A percentile compares a stretch with the other conserved stretches of the same genome.
Evolutionary conservation across 1,140 invertebrate species (phyloP).

Genomic region (Mercenaria mercenaria): DNA sequence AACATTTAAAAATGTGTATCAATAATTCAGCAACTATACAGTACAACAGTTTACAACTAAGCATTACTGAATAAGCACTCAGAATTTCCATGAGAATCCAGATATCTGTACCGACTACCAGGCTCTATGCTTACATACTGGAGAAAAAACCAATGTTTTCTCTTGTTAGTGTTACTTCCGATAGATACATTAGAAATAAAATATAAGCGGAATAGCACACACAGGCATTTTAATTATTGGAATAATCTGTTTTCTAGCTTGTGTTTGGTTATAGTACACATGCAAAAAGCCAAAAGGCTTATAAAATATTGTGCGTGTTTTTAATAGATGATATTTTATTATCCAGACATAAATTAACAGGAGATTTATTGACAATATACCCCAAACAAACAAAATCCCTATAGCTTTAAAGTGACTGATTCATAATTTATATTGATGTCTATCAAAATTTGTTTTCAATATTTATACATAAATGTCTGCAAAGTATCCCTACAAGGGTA

Average conservation of each 20-base stretch:
- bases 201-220: constrained; percentile 6
- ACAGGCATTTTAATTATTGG: constrained; percentile 33
- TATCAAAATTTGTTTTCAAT: too few relatives aligned
- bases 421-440: too few relatives aligned
- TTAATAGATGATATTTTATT: too few relatives aligned
- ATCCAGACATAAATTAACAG: too few relatives aligned
- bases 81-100: background rate
- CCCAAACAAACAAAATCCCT: too few relatives aligned
- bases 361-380: too few relatives aligned
- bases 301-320: background rate
- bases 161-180: background rate
- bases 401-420: too few relatives aligned
- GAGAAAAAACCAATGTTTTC: constrained; percentile 30
- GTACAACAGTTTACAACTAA: background rate
- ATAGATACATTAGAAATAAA: background rate
- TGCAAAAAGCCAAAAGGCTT: background rate
- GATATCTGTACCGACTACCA: background rate
- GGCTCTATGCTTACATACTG: background rate
- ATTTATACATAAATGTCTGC: too few relatives aligned
- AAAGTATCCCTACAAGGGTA: too few relatives aligned
- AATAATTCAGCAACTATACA: background rate
- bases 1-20: background rate
- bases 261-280: background rate
- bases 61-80: too few relatives aligned
- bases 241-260: background rate